These are phyloP conservation scores for Punctoribates punctum DNA, from an alignment of 2,888 invertebrate genomes.

Conservation along the genomic window DNA sequence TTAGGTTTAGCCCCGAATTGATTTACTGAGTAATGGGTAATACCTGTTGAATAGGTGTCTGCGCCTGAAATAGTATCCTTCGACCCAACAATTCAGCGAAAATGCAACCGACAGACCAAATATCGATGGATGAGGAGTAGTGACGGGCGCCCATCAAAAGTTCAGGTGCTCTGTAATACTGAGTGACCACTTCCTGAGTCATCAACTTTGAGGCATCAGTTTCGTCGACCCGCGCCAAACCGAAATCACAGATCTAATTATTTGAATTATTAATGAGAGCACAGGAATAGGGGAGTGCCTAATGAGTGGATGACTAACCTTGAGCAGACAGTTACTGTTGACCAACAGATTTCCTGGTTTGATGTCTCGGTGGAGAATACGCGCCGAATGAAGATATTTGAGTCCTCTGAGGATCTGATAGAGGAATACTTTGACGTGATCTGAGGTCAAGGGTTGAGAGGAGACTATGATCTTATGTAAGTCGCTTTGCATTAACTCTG, in stretches of 20 bases:
- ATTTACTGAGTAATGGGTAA: slow-evolving; percentile 40
- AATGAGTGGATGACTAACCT: slow-evolving; percentile 62
- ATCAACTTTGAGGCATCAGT: slow-evolving; percentile 87
- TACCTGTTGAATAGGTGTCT: slow-evolving; percentile 93
- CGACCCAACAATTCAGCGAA: slow-evolving; percentile 95
- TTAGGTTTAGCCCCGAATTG: neutral
- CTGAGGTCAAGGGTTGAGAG: slow-evolving; percentile 95
- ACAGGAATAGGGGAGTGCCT: neutral
- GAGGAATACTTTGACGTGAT: slow-evolving; percentile 99
- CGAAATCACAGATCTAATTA: slow-evolving; percentile 99
- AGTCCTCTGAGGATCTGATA: slow-evolving; percentile 98
- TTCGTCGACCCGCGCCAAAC: slow-evolving; percentile 94
- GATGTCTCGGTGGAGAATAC: slow-evolving; percentile 96
- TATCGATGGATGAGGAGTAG: slow-evolving; percentile 93
- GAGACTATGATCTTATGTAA: slow-evolving; percentile 99
- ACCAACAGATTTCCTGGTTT: slow-evolving; percentile 98
- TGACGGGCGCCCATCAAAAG: slow-evolving; percentile 98
- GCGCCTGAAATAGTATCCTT: slow-evolving; percentile 95
- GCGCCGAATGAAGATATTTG: slow-evolving; percentile 97
- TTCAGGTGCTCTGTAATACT: slow-evolving; percentile 98
- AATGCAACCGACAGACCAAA: slow-evolving; percentile 99
- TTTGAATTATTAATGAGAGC: slow-evolving; percentile 35
- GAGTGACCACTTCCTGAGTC: slow-evolving; percentile 99
- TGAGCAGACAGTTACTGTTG: slow-evolving; percentile 98
- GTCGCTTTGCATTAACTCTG: slow-evolving; percentile 98